Conservation (phyloP, 2,797 vertebrate species). For the Caiman crocodilus region DNA sequence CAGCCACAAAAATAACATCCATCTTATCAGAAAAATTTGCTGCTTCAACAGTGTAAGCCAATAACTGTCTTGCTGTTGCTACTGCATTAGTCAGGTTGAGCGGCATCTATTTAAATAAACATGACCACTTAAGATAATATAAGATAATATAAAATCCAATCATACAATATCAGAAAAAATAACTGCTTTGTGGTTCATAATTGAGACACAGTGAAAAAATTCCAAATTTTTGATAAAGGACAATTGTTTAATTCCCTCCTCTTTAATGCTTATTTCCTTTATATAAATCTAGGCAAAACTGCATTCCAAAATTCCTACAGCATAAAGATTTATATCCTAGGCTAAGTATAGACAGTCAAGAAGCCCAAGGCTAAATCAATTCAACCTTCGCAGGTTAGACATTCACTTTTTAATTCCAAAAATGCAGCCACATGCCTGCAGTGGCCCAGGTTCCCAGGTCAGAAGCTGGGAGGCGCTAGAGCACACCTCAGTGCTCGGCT, state of each 20-base stretch:
- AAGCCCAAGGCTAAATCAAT: too few relatives aligned
- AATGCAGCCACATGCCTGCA: not conserved
- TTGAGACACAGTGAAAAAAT: not conserved
- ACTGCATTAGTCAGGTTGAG: conserved; percentile 95
- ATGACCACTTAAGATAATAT: not conserved
- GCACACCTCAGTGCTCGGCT: too few relatives aligned
- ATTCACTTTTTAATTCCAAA: too few relatives aligned
- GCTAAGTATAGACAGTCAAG: too few relatives aligned
- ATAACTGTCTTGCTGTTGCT: conserved; percentile 89
- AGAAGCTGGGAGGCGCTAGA: too few relatives aligned
- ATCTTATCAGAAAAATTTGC: conserved; percentile 99
- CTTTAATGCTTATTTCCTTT: not conserved
- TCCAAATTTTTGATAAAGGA: not conserved
- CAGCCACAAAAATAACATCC: conserved; percentile 98
- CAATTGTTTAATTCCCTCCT: not conserved
- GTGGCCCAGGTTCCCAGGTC: too few relatives aligned
- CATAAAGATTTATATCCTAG: not conserved
- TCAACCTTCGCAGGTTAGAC: too few relatives aligned
- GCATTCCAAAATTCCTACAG: not conserved
- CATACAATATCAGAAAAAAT: not conserved
- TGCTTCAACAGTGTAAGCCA: conserved; percentile 93
- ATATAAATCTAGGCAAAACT: not conserved
- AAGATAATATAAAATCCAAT: not conserved
- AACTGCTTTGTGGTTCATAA: not conserved
- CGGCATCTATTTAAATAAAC: conserved; percentile 86